A percentile compares a stretch with the other conserved stretches of the same genome.
phyloP scores from a whole-genome alignment of 1,140 invertebrate genomes.

The Sycobia sp. region DNA sequence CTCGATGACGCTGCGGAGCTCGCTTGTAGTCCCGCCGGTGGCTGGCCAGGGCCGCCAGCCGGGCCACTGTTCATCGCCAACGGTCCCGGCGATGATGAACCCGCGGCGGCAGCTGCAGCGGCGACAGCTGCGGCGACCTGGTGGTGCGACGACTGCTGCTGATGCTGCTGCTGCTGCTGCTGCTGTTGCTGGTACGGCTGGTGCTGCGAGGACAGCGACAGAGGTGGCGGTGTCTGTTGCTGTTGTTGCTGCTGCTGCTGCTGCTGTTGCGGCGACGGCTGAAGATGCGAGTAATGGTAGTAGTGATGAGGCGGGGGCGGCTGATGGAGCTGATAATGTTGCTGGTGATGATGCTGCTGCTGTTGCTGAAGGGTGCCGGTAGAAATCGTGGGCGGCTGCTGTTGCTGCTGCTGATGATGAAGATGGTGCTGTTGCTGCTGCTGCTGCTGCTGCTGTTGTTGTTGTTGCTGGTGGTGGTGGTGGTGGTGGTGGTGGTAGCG shows the following conservation, averaged over 20 bases:
- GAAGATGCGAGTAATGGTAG: conserved; percentile 17
- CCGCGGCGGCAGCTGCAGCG: conserved; percentile 36
- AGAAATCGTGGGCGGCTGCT: conserved; percentile 31
- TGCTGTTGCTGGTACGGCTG: conserved; percentile 10
- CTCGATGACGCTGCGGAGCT: conserved; percentile 14
- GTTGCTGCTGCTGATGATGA: conserved; percentile 31
- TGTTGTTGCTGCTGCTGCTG: conserved; percentile 17
- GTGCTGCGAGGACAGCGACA: background rate
- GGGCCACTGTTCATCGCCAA: conserved; percentile 37
- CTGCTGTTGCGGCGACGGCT: background rate
- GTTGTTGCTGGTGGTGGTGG: conserved; percentile 12
- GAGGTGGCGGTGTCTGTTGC: background rate
- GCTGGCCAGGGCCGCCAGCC: conserved; percentile 35
- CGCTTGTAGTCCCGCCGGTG: conserved; percentile 27
- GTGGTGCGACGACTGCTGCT: background rate
- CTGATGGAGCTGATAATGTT: background rate
- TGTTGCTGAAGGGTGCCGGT: conserved; percentile 6
- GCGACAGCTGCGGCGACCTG: conserved; percentile 32
- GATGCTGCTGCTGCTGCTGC: conserved; percentile 5
- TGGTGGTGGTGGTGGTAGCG: conserved; percentile 21
- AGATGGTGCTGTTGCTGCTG: background rate
- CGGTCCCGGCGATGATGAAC: conserved; percentile 28
- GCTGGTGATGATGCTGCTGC: conserved; percentile 32
- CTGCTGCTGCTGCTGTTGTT: conserved; percentile 10
- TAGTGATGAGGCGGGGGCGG: conserved; percentile 3